Evolutionary conservation across 2,113 vertebrate species (phyloP), one percentile per base, ranked within the genome.

Genomic region (Solenodon paradoxus): DNA sequence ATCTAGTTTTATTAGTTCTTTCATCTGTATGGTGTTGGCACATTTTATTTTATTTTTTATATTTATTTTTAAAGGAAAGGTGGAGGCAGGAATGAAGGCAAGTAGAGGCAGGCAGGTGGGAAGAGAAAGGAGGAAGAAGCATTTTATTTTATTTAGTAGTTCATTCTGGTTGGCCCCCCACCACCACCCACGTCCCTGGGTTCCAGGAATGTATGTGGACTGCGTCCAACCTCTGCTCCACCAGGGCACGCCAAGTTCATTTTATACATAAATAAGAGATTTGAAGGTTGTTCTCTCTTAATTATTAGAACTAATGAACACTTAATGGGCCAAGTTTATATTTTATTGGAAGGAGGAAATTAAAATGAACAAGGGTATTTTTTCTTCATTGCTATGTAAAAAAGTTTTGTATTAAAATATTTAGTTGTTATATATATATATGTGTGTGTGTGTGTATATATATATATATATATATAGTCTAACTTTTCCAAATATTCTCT

Each of bases 341-440:
- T 89, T 95, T 86, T 95, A 79, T 86, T 89, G 42, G 40, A 93
- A 92, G 59, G 16, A 91, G 19, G 55, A 94, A 93, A 95, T 92
- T 75, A 94, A 95, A 88, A 61, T 78, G 74, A 95, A 77, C 40
- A 49, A 78, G 51, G 63, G 66, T 82, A 45, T 63, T 94, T 81
- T 90, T 38, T 64, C 45, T 89, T 40, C 78, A 63, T 61, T 90
- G 77, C 74, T 35, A 85, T 55, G 19, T 92, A 57, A 88, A 96
- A 90, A 88, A n/a, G n/a, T n/a, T n/a, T n/a, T n/a, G n/a, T n/a
- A n/a, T n/a, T n/a, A 94, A 94, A 94, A 71, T 88, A 90, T 94
- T 85, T 81, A 85, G 45, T 71, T 94, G 10, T 94, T 61, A 26
- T 95, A 80, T 88, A 45, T 66, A 75, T 79, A n/a, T 68, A 16